Evolutionary conservation across 2,888 invertebrate species (phyloP), one percentile per base, ranked within the genome.

Genomic region (Eilema caniola): DNA sequence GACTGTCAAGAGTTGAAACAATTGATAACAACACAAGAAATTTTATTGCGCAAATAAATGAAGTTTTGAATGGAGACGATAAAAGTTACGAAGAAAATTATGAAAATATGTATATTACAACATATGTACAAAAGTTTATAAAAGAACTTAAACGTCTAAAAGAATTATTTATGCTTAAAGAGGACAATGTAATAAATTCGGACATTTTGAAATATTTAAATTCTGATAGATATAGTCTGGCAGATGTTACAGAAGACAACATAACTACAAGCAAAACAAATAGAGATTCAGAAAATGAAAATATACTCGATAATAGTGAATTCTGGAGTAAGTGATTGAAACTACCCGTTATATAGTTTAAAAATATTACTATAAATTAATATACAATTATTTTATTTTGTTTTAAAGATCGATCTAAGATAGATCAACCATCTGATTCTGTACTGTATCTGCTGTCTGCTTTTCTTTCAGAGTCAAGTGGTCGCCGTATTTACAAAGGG

Each of bases 401-500:
- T 28, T 28, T 28, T 28, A 28, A 28, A 5, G 28, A 2, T 4
- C 28, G 3, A 4, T 47, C 4, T 47, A 5, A 20, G 20, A 47
- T 16, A 41, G 4, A 41, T 16, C 20, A 25, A 12, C 25, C 10
- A 60, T 31, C 20, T 1, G 11, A 61, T 61, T 31, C 20, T 33
- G 31, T 23, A 5, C 23, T 37, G 23, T 12, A 33, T 2, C 10
- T 2, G 10, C 10, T 53, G 16, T 20, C 1, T 53, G n/a, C 53
- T 53, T 16, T 60, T 63, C 7, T 63, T 63, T 59, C 31, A 91
- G 92, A 83, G 25, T 84, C 86, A 0, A 88, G 84, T 63, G 85
- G 86, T 4, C 88, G 93, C 3, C 90, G 94, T 8, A 86, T 94
- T 64, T 94, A 76, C 74, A 72, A 71, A 25, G 93, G 93, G 0